A percentile compares a stretch with the other conserved stretches of the same genome.
These are phyloP conservation scores for Anas capensis DNA, from an alignment of 2,797 vertebrate genomes.

Conservation along the genomic window DNA sequence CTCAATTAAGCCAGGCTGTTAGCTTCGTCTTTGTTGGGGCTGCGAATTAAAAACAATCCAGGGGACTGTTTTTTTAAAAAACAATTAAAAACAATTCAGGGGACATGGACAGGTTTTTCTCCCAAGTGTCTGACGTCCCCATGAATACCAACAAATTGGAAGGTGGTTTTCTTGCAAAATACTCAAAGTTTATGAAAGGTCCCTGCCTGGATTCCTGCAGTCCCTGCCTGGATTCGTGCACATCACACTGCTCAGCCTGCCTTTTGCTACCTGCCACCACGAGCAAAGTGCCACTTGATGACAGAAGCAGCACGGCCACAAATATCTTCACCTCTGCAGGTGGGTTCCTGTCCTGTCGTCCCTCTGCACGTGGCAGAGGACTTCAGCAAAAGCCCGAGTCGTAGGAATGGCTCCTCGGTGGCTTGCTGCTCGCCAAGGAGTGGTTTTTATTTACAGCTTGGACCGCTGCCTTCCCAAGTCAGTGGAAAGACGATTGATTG, in stretches of 20 bases:
- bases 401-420: neutral
- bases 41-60: neutral
- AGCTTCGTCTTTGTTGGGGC: neutral
- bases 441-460: neutral
- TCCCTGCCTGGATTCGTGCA: neutral
- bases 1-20: neutral
- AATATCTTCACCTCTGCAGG: neutral
- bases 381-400: neutral
- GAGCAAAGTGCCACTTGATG: neutral
- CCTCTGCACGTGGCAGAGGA: neutral
- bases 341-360: neutral
- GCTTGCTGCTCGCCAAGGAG: neutral
- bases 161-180: neutral
- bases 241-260: neutral
- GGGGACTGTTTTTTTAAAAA: too few species aligned
- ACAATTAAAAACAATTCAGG: too few species aligned
- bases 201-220: neutral
- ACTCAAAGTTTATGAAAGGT: neutral
- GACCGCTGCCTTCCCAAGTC: neutral
- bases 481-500: conserved; percentile 3
- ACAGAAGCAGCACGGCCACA: neutral
- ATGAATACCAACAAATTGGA: accelerated
- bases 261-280: neutral
- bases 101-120: neutral
- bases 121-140: neutral